These are phyloP conservation scores for Patella vulgata DNA, from an alignment of 1,140 invertebrate species.

Conservation along the genomic window DNA sequence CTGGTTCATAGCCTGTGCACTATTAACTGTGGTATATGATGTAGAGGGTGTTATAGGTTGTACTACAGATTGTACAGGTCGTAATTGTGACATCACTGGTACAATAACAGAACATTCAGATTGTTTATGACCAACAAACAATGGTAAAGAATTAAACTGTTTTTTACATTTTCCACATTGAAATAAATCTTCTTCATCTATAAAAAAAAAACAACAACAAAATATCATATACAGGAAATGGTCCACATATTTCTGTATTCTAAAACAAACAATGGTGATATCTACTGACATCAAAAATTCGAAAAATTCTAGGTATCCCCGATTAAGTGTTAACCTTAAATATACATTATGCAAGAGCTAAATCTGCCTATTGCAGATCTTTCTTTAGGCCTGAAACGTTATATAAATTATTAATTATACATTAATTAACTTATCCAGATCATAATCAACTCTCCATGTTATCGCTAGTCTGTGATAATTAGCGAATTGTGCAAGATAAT, in stretches of 20 bases:
- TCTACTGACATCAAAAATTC: no score
- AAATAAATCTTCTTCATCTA: slow-evolving; percentile 75
- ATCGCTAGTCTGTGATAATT: no score
- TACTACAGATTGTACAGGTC: slow-evolving; percentile 4
- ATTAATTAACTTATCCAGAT: no score
- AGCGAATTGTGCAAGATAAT: no score
- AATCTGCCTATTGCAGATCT: no score
- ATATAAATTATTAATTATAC: no score
- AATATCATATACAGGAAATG: not conserved
- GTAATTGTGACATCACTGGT: slow-evolving; percentile 11
- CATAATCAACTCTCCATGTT: no score
- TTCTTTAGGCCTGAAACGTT: no score
- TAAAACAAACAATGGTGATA: not conserved
- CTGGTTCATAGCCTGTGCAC: not conserved
- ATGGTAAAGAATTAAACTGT: slow-evolving; percentile 71
- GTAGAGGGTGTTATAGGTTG: slow-evolving; percentile 14
- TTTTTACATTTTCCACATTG: slow-evolving; percentile 78
- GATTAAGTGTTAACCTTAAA: no score
- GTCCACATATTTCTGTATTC: no score
- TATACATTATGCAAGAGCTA: no score
- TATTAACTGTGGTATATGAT: slow-evolving; percentile 22
- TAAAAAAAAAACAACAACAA: slow-evolving; percentile 28
- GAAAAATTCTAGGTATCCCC: no score
- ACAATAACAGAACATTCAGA: slow-evolving; percentile 50
- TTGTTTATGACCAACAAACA: slow-evolving; percentile 74